Base-by-base conservation (phyloP, 2,797 vertebrate genomes). In the Dryobates pubescens region DNA sequence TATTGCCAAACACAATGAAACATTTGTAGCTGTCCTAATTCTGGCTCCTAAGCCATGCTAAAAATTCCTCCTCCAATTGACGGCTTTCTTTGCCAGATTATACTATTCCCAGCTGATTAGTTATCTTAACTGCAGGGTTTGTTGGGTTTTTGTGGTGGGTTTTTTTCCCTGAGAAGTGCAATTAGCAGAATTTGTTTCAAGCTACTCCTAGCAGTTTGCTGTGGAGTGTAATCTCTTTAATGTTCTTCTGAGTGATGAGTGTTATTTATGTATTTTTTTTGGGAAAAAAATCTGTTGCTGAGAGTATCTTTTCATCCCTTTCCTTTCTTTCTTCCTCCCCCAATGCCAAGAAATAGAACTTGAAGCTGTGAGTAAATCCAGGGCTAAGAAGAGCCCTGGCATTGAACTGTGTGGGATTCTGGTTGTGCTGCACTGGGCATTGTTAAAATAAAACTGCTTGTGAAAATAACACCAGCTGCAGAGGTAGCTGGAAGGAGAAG, bases 31-130 rank as follows among this genome's bases (percentile, higher is more conserved):
- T 95, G 84, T 94, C 87, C 74, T 88, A 85, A 88, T 93, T 96
- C 71, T 92, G 73, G 68, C 76, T 93, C 64, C 47, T 73, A 86
- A 95, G 38, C 49, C 58, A 29, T 68, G 64, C 85, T 90, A 92
- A 95, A 94, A 96, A 86, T 90, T 94, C 80, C 64, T 81, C 73
- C 70, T 80, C 79, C 87, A 70, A 13, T 18, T 95, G 92, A 89
- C 89, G 92, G 76, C 84, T 94, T 93, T 56, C 85, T 89, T 71
- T 95, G 89, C 76, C 68, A 88, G 87, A 91, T 96, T 94, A 88
- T 67, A 81, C 75, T 91, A 94, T 90, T 95, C 90, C 89, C 85
- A 81, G 54, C 57, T 95, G 93, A 94, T 95, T 77, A 94, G 82
- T 87, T 96, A 92, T 92, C 73, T 69, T 74, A 88, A 81, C 94